phyloP scores from a whole-genome alignment of 2,113 vertebrate species.

The Lota lota region DNA sequence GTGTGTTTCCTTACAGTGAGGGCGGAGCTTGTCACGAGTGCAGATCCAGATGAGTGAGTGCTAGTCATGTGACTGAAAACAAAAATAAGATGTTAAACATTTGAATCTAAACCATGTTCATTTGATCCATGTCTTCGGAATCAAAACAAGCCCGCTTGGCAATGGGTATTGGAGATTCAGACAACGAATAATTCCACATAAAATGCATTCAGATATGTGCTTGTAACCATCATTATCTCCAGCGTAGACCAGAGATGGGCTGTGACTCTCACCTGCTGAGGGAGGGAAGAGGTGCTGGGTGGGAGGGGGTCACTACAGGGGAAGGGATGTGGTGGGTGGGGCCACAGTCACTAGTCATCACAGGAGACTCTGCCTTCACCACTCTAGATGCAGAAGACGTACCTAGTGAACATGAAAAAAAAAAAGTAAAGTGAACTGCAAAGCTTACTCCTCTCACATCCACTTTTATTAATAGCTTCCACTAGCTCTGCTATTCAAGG shows the following conservation, averaged over 20 bases:
- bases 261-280: conserved; percentile 81
- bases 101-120: no score
- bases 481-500: no score
- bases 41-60: conserved; percentile 77
- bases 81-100: background rate
- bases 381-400: conserved; percentile 66
- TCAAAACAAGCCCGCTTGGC: background rate
- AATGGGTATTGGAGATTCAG: conserved; percentile 37
- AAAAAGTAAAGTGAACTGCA: background rate
- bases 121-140: conserved; percentile 1
- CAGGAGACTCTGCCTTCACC: conserved; percentile 76
- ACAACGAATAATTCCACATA: conserved; percentile 25
- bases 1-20: conserved; percentile 76
- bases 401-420: conserved; percentile 48
- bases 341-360: conserved; percentile 71
- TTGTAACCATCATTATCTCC: conserved; percentile 60
- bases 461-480: no score
- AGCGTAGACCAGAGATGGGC: background rate
- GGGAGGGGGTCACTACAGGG: conserved; percentile 75
- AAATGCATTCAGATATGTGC: conserved; percentile 52
- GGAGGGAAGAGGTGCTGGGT: conserved; percentile 78
- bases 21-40: conserved; percentile 72
- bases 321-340: conserved; percentile 71
- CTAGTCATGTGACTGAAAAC: conserved; percentile 71
- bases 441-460: no score